These are phyloP conservation scores for Rhabdornis inornatus DNA, from an alignment of 2,113 vertebrate species.

Conservation along the genomic window DNA sequence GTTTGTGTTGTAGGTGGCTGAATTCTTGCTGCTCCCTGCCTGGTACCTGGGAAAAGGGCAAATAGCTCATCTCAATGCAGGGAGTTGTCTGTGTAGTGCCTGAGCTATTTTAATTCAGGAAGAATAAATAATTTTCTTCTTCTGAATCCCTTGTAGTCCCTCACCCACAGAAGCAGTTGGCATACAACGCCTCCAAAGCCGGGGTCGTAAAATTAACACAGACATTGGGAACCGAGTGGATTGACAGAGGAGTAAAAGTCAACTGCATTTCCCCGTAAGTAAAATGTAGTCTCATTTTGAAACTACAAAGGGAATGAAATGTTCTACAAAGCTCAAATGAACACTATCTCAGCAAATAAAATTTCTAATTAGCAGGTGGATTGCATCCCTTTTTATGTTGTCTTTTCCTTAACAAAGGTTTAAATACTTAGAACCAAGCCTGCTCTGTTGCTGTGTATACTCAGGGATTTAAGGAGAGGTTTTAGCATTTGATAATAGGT, in stretches of 20 bases:
- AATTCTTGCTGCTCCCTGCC: neutral
- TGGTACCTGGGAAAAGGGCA: neutral
- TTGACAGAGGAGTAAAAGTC: constrained; percentile 77
- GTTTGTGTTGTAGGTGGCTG: neutral
- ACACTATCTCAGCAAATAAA: constrained; percentile 31
- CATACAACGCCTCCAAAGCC: constrained; percentile 79
- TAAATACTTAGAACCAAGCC: constrained; percentile 66
- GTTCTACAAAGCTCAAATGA: constrained; percentile 55
- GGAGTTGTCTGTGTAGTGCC: neutral
- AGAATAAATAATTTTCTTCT: constrained; percentile 35
- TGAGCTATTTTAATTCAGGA: neutral
- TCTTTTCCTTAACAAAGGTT: constrained; percentile 67
- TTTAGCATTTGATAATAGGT: constrained; percentile 78
- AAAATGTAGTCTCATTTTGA: neutral
- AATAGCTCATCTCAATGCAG: neutral
- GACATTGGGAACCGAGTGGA: constrained; percentile 79
- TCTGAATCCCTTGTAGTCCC: constrained; percentile 63
- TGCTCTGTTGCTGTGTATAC: constrained; percentile 57
- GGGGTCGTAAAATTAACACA: constrained; percentile 81
- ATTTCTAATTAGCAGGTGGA: constrained; percentile 72
- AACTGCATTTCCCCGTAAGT: constrained; percentile 85
- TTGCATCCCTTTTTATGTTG: constrained; percentile 61
- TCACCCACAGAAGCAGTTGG: constrained; percentile 82
- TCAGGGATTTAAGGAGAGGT: constrained; percentile 61
- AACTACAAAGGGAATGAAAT: constrained; percentile 36